phyloP scores from a whole-genome alignment of 2,888 invertebrate genomes.

The Corbicula japonica region DNA sequence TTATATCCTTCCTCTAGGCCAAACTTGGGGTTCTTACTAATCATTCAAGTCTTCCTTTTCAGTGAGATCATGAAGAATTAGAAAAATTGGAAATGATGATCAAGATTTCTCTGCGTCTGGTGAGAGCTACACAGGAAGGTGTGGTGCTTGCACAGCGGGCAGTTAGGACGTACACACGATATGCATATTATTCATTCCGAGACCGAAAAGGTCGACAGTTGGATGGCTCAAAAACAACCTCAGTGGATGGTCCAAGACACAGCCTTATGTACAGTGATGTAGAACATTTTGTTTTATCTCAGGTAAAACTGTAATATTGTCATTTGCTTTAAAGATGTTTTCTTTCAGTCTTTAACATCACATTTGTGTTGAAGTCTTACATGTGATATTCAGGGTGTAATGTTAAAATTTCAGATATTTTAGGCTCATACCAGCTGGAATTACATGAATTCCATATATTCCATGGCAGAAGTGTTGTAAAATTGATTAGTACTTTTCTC shows the following conservation, averaged over 20 bases:
- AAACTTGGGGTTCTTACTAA: too few relatives aligned
- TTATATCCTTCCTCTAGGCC: too few relatives aligned
- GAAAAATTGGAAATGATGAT: conserved; percentile 61
- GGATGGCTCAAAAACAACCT: conserved; percentile 53
- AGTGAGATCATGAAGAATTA: not conserved
- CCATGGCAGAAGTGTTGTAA: too few relatives aligned
- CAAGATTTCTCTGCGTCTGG: conserved; percentile 68
- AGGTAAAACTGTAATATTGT: conserved; percentile 50
- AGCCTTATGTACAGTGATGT: conserved; percentile 65
- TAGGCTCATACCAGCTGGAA: not conserved
- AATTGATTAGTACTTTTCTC: too few relatives aligned
- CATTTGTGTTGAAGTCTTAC: not conserved
- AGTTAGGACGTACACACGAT: conserved; percentile 67
- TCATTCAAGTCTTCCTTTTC: not conserved
- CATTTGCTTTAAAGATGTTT: not conserved
- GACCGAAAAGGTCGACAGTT: conserved; percentile 70
- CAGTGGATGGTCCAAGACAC: conserved; percentile 67
- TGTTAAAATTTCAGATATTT: not conserved
- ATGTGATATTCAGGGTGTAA: not conserved
- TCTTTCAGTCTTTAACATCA: not conserved
- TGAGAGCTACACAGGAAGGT: conserved; percentile 70
- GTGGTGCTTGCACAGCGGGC: conserved; percentile 63
- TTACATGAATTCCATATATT: too few relatives aligned
- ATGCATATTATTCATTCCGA: conserved; percentile 71
- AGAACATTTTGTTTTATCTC: conserved; percentile 69